Percentiles rank a stretch among this genome's conserved stretches.
phyloP scores from a whole-genome alignment of 2,113 vertebrate genomes.

The Corythoichthys haematopterus region DNA sequence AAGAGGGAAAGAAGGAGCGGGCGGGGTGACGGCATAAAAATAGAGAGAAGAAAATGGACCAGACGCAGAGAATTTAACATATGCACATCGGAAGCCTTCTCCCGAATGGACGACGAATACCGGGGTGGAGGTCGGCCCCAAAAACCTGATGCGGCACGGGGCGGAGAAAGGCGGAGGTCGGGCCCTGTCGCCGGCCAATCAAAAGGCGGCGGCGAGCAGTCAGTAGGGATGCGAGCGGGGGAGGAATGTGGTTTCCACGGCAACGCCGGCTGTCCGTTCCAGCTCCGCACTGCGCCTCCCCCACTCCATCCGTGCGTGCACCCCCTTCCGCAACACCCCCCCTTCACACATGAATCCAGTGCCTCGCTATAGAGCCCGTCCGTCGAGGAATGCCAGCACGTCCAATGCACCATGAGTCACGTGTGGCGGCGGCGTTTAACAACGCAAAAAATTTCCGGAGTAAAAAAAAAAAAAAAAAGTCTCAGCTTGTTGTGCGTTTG shows the following conservation, averaged over 20 bases:
- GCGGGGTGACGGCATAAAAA: neutral
- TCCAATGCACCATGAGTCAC: constrained; percentile 3
- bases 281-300: constrained; percentile 74
- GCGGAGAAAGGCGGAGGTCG: neutral
- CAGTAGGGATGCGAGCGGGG: constrained; percentile 80
- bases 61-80: constrained; percentile 28
- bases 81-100: neutral
- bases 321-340: constrained; percentile 7
- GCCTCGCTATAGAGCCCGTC: constrained; percentile 22
- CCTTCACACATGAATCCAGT: constrained; percentile 19
- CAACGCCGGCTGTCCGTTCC: constrained; percentile 78
- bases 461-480: neutral
- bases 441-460: neutral
- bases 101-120: too few species aligned
- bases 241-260: constrained; percentile 82
- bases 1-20: neutral
- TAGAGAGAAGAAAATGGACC: constrained; percentile 1
- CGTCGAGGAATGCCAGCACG: neutral
- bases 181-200: constrained; percentile 15
- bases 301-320: constrained; percentile 41
- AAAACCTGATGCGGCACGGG: neutral
- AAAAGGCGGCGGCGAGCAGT: constrained; percentile 58
- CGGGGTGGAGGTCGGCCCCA: neutral
- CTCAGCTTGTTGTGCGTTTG: neutral
- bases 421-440: neutral